Evolutionary conservation across 2,113 vertebrate species (phyloP).

Genomic region (Ciconia stormi): DNA sequence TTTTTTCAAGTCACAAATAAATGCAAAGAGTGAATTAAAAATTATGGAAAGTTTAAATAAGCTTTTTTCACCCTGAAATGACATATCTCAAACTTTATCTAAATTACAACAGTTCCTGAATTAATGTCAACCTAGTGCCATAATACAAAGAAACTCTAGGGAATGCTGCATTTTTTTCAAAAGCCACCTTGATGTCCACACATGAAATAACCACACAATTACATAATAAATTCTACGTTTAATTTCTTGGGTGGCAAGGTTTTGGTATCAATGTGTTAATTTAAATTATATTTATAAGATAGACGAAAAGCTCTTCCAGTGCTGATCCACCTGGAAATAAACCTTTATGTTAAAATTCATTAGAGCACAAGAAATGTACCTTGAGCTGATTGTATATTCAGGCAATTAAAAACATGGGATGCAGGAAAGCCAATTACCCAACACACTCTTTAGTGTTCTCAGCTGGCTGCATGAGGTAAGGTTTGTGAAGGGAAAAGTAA

Average conservation of each 20-base stretch:
- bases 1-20: neutral
- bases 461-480: slow-evolving; percentile 24
- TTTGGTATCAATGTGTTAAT: slow-evolving; percentile 13
- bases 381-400: slow-evolving; percentile 36
- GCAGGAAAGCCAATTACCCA: slow-evolving; percentile 48
- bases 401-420: slow-evolving; percentile 37
- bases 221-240: slow-evolving; percentile 7
- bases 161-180: neutral
- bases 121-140: neutral
- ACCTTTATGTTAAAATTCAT: slow-evolving; percentile 45
- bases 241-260: slow-evolving; percentile 14
- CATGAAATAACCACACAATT: slow-evolving; percentile 7
- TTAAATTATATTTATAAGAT: slow-evolving; percentile 41
- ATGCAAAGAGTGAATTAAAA: neutral
- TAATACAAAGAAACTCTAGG: neutral
- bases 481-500: slow-evolving; percentile 26
- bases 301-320: slow-evolving; percentile 5
- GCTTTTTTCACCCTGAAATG: neutral
- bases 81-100: neutral
- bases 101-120: neutral
- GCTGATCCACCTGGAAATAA: slow-evolving; percentile 35
- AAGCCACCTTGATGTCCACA: neutral
- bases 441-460: neutral
- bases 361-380: slow-evolving; percentile 36
- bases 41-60: neutral